A percentile compares a stretch with the other conserved stretches of the same genome.
These are phyloP conservation scores for human DNA, from an alignment of 2,113 vertebrate species.

Conservation along the genomic window DNA sequence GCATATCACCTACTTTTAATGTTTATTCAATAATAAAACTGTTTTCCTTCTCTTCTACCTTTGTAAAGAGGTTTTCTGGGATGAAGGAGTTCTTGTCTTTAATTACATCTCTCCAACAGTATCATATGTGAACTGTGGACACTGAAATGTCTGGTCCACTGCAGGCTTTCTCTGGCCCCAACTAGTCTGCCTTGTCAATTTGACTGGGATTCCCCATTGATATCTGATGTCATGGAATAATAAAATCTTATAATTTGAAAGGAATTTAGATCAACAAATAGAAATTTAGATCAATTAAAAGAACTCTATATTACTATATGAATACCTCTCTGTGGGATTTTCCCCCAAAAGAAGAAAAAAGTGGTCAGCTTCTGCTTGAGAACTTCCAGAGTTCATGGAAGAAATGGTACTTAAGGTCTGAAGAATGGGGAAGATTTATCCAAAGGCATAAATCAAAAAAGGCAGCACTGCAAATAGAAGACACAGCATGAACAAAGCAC, in stretches of 20 bases:
- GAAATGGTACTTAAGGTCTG: background rate
- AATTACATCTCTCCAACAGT: background rate
- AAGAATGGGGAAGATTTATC: background rate
- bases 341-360: background rate
- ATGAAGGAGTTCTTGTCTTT: background rate
- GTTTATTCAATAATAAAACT: background rate
- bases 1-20: background rate
- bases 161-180: background rate
- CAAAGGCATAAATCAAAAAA: background rate
- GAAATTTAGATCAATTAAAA: background rate
- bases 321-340: background rate
- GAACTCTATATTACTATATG: background rate
- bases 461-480: background rate
- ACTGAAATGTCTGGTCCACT: background rate
- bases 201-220: background rate
- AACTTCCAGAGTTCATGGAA: background rate
- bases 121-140: background rate
- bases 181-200: background rate
- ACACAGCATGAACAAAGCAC: background rate
- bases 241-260: background rate
- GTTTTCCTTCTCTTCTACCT: constrained; percentile 10
- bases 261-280: background rate
- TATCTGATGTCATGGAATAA: background rate
- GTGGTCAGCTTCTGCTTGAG: background rate
- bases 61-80: background rate